Evolutionary conservation across 2,113 vertebrate genomes (phyloP), one percentile per base, ranked within the genome.

Genomic region (Accipiter virgatus): DNA sequence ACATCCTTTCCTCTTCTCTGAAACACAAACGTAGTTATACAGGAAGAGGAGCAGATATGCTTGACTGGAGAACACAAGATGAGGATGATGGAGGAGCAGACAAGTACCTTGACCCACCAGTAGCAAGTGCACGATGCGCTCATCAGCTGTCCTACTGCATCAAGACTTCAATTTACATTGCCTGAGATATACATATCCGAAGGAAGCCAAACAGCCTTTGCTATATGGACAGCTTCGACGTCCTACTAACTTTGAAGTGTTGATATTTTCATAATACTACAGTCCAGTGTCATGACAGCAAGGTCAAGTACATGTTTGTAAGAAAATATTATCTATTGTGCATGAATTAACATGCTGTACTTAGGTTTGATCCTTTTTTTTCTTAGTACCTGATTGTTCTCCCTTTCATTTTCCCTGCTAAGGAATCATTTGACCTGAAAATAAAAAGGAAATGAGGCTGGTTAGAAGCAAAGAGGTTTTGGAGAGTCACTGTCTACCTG

Each of bases 381-480:
- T 61, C 27, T 85, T 81, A 68, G 13, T 72, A 32, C 20, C 26
- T 56, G 6, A 27, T 75, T 56, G 42, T 80, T 85, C 43, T 90
- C 22, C 27, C 22, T 58, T 81, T 91, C 20, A 55, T 72, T 78
- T 96, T 86, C 17, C 14, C 23, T 86, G 32, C 17, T 73, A 82
- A 86, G 53, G 55, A 96, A 70, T 82, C 19, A 55, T 86, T 86
- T 95, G 42, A 70, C 27, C 88, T 78, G 45, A 88, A 92, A 94
- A 94, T 72, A 14, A 59, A 91, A 93, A 93, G 48, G 31, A 77
- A 92, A 90, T 86, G 9, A 93, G 26, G 8, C 36, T 80, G 32
- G 13, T 73, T 78, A 86, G 62, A 90, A 94, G 26, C 22, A 88
- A 80, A 96, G 45, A 53, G 26, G 2, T 81, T 97, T 91, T 80